Percentiles rank a stretch among this genome's conserved stretches.
phyloP scores from a whole-genome alignment of 2,888 invertebrate species.

The Camptogramma bilineatum region DNA sequence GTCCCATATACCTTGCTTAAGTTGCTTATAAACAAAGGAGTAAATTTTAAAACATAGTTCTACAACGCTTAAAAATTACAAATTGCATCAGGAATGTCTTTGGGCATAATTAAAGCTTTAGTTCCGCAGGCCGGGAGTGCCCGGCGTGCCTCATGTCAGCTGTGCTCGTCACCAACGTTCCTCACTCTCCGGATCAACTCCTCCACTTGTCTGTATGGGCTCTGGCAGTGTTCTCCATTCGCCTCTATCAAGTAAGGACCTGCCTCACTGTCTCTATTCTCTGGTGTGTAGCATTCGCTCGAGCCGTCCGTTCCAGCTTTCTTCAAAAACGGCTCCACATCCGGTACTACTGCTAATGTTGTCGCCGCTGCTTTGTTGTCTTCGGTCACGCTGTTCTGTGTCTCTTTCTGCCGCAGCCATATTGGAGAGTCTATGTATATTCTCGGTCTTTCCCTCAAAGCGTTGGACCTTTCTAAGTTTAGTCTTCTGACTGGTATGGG shows the following conservation, averaged over 20 bases:
- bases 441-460: slow-evolving; percentile 81
- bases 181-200: slow-evolving; percentile 75
- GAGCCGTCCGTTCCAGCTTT: slow-evolving; percentile 64
- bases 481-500: slow-evolving; percentile 76
- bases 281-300: slow-evolving; percentile 72
- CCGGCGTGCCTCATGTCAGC: slow-evolving; percentile 82
- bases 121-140: slow-evolving; percentile 66
- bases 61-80: slow-evolving; percentile 21
- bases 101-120: slow-evolving; percentile 45
- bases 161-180: slow-evolving; percentile 73
- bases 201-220: slow-evolving; percentile 77
- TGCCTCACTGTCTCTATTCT: slow-evolving; percentile 68
- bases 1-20: neutral
- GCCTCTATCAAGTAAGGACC: slow-evolving; percentile 76
- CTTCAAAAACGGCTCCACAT: slow-evolving; percentile 74
- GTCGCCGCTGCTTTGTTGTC: slow-evolving; percentile 55
- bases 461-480: slow-evolving; percentile 84
- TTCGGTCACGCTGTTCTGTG: slow-evolving; percentile 60
- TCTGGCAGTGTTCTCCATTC: slow-evolving; percentile 69
- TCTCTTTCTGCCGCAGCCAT: slow-evolving; percentile 84
- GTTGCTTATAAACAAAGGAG: slow-evolving; percentile 6
- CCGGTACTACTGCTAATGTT: slow-evolving; percentile 55
- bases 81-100: slow-evolving; percentile 46
- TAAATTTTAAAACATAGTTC: neutral
- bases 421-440: slow-evolving; percentile 87